Percentiles rank a stretch among this genome's conserved stretches.
Conservation (phyloP, 2,888 invertebrate species). For the Caenorhabditis sp. region DNA sequence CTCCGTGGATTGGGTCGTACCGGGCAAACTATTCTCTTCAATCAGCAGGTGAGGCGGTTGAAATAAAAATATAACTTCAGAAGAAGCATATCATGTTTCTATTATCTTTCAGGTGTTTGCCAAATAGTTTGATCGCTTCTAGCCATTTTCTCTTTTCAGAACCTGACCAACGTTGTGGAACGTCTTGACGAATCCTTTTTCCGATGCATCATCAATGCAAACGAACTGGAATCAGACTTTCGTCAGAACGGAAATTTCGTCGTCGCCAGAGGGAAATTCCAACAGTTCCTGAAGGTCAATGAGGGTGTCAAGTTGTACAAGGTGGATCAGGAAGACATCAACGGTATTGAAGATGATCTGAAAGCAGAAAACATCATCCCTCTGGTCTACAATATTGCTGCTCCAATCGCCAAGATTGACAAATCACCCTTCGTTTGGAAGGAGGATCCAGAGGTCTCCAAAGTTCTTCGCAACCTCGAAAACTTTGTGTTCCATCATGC, state of each 20-base stretch:
- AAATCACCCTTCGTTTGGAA: too few relatives aligned
- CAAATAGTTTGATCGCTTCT: too few relatives aligned
- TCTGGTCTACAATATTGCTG: neutral
- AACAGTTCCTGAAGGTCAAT: slow-evolving; percentile 9
- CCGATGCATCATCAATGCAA: slow-evolving; percentile 8
- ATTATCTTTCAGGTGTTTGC: too few relatives aligned
- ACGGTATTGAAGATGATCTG: neutral
- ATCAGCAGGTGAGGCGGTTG: neutral
- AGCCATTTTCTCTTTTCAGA: neutral
- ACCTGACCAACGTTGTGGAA: slow-evolving; percentile 12
- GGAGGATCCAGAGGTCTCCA: too few relatives aligned
- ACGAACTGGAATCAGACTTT: neutral
- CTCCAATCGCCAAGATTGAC: too few relatives aligned
- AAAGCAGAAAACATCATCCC: neutral
- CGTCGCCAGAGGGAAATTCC: neutral
- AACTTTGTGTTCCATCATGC: too few relatives aligned
- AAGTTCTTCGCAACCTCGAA: too few relatives aligned
- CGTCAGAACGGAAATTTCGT: neutral
- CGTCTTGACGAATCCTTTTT: neutral
- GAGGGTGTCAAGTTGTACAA: slow-evolving; percentile 1
- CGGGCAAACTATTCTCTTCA: neutral
- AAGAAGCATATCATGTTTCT: too few relatives aligned
- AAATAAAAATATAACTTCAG: too few relatives aligned
- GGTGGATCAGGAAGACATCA: neutral
- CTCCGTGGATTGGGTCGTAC: slow-evolving; percentile 7